Percentiles rank a stretch among this genome's conserved stretches.
Conservation (phyloP, 2,113 vertebrate species). For the Apteryx mantelli region DNA sequence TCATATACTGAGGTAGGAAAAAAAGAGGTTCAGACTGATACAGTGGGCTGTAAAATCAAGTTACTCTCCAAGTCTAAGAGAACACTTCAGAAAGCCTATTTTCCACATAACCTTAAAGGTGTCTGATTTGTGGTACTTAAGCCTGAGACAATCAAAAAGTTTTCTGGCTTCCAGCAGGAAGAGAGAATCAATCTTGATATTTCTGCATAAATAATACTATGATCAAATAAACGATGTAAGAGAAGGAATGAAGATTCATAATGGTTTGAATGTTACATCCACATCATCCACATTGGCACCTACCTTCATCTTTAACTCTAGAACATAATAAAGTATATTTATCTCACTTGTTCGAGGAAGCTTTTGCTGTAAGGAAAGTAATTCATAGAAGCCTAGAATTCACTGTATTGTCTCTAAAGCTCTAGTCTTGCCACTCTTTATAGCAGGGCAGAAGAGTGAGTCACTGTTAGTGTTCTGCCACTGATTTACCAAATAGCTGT, state of each 20-base stretch:
- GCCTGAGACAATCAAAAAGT: neutral
- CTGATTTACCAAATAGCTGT: neutral
- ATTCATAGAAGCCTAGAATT: neutral
- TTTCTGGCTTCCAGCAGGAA: neutral
- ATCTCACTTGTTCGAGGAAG: neutral
- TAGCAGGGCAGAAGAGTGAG: neutral
- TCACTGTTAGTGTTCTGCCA: neutral
- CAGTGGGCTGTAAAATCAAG: neutral
- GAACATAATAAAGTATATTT: rapidly evolving
- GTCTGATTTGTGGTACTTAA: neutral
- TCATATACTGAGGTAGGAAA: neutral
- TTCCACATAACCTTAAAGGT: neutral
- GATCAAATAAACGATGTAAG: neutral
- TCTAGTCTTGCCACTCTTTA: neutral
- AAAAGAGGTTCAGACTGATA: neutral
- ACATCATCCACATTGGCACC: neutral
- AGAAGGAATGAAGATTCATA: neutral
- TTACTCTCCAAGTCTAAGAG: neutral
- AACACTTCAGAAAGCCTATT: neutral
- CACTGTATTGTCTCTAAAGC: neutral
- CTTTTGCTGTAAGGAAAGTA: neutral
- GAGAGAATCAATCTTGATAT: neutral
- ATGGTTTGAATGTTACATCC: neutral
- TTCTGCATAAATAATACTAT: neutral
- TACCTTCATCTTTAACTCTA: no score